Base-by-base conservation (phyloP, 2,113 vertebrate genomes). In the Manacus vitellinus region DNA sequence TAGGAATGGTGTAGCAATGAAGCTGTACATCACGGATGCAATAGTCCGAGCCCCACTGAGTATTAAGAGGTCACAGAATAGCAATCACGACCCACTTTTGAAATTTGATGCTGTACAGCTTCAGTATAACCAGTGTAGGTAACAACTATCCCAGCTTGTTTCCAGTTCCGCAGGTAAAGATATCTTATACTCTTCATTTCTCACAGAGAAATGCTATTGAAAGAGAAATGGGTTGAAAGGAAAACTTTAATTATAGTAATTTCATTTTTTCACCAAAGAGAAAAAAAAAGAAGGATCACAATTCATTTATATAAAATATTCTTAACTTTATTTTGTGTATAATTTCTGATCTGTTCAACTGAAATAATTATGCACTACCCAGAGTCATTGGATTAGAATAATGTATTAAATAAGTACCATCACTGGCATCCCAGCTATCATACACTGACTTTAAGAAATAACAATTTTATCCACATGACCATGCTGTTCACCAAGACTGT, bases 401-500 rank as follows among this genome's bases (percentile, higher is more conserved):
- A 91, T 88, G 43, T 35, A 25, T 88, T 92, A 88, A 94, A 24
- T 65, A 79, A 84, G 28, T 67, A 61, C 8, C 74, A 37, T 83
- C 67, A 61, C 41, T 73, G 20, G 59, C 76, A 85, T 79, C 66
- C 33, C 54, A 59, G 51, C 67, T 92, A 92, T 93, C 75, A 88
- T 68, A 83, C 56, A 75, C 35, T 85, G 73, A 89, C 5, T 95
- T 85, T 66, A 83, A 63, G 70, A 93, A 97, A 94, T 94, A 96
- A 95, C 95, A 7, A 70, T 84, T 91, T 89, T 41, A 88, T 86
- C 37, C 83, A 94, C 77, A 91, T 94, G 87, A 90, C 87, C 85
- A 44, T 91, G 49, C 56, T 94, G 39, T 92, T 95, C 93, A 89
- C 58, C 56, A 91, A 92, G 63, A 95, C 93, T 95, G 44, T 94